A percentile compares a stretch with the other conserved stretches of the same genome.
These are phyloP conservation scores for Pristionchus fissidentatus DNA, from an alignment of 2,888 invertebrate genomes.

Conservation along the genomic window DNA sequence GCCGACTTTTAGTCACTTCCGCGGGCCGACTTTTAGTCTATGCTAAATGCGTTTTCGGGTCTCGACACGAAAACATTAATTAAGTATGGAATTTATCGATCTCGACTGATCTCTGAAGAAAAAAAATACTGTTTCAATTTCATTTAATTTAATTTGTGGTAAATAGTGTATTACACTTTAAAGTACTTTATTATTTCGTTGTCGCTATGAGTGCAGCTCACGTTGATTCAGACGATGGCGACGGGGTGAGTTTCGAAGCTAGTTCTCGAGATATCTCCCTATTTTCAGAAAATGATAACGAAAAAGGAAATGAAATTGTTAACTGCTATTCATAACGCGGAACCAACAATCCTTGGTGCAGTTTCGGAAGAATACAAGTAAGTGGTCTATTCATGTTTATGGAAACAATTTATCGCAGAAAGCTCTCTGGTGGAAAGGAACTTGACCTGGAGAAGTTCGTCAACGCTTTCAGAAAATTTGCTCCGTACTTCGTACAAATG, in stretches of 20 bases:
- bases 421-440: neutral
- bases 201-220: too few species aligned
- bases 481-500: slow-evolving; percentile 3
- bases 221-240: neutral
- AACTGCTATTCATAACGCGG: neutral
- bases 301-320: neutral
- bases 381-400: neutral
- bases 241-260: neutral
- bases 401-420: neutral
- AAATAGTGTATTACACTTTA: too few species aligned
- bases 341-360: neutral
- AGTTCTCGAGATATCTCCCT: neutral
- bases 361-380: neutral
- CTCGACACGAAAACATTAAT: too few species aligned
- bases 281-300: neutral
- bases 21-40: too few species aligned
- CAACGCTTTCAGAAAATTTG: neutral
- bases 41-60: too few species aligned
- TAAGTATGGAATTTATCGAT: too few species aligned
- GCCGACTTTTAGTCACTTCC: too few species aligned
- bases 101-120: too few species aligned
- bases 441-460: slow-evolving; percentile 5
- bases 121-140: too few species aligned
- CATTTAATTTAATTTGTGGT: too few species aligned
- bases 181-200: too few species aligned